phyloP scores from a whole-genome alignment of 2,113 vertebrate species.

The Prionailurus viverrinus region DNA sequence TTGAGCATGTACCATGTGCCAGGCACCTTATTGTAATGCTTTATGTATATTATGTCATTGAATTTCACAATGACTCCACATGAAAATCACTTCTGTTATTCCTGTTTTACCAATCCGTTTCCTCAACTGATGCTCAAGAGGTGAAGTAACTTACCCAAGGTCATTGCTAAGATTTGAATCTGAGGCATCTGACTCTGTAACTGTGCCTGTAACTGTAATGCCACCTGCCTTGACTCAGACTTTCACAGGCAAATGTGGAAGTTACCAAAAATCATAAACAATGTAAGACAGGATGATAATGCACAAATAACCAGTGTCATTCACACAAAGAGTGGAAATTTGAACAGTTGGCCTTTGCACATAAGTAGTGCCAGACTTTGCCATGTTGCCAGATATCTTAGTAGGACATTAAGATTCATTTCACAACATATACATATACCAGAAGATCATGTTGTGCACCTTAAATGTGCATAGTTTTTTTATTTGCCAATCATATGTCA shows the following conservation, averaged over 20 bases:
- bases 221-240: not conserved
- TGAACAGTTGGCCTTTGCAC: not conserved
- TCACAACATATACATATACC: not conserved
- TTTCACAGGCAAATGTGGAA: not conserved
- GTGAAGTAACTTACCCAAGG: not conserved
- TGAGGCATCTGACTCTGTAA: not conserved
- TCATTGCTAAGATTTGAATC: slow-evolving; percentile 15
- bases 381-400: not conserved
- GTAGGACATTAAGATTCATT: not conserved
- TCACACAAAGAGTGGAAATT: not conserved
- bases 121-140: not conserved
- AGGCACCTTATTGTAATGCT: not conserved
- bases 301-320: not conserved
- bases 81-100: not conserved
- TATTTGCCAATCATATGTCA: not conserved
- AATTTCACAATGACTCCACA: not conserved
- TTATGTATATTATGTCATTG: not conserved
- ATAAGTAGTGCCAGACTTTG: not conserved
- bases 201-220: not conserved
- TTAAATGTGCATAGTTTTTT: not conserved
- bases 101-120: not conserved
- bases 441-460: not conserved
- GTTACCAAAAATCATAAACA: not conserved
- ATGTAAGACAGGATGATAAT: not conserved
- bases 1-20: not conserved